Conservation (phyloP, 2,888 invertebrate genomes). For the Drosophila anceps region DNA sequence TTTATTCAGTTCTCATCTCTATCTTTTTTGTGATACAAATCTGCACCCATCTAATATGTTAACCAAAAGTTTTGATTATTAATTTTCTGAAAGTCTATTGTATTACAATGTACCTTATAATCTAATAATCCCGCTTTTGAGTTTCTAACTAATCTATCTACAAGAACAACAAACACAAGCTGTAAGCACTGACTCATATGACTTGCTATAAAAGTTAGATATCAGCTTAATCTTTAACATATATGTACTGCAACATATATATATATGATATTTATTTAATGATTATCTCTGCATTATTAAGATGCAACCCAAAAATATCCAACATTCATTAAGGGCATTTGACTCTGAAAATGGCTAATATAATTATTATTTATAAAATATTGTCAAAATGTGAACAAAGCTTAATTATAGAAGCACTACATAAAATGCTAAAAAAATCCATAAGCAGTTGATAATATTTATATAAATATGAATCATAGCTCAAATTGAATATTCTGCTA, state of each 20-base stretch:
- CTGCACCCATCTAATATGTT: too few species aligned
- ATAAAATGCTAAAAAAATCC: not conserved
- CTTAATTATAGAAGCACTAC: not conserved
- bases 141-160: not conserved
- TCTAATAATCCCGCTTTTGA: too few species aligned
- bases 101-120: not conserved
- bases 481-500: not conserved
- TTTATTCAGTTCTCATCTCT: too few species aligned
- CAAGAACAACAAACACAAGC: not conserved
- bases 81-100: not conserved
- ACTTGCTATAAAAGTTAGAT: not conserved
- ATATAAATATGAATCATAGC: not conserved
- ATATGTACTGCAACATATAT: too few species aligned
- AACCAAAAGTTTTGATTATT: too few species aligned
- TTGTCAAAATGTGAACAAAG: not conserved
- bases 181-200: not conserved
- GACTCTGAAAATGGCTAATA: not conserved
- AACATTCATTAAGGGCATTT: too few species aligned
- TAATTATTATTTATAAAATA: not conserved
- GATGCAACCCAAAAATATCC: too few species aligned
- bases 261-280: too few species aligned
- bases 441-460: not conserved
- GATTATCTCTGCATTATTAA: too few species aligned
- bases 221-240: not conserved
- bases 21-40: too few species aligned